These are phyloP conservation scores for Dipodomys ordii DNA, from an alignment of 2,113 vertebrate species.

Conservation along the genomic window DNA sequence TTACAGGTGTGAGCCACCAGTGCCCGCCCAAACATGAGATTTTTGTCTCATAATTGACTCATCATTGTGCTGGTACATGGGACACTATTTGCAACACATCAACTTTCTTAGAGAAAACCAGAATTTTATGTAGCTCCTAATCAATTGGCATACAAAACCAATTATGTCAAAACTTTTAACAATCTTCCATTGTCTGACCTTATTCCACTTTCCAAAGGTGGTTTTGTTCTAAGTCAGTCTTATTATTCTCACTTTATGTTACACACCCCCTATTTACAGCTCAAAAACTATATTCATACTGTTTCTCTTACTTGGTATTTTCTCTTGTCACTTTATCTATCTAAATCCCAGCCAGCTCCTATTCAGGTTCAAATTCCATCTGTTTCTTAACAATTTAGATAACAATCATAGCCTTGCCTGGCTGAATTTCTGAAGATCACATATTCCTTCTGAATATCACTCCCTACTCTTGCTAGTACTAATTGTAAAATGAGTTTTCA, in stretches of 20 bases:
- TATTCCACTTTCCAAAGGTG: not conserved
- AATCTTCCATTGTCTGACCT: not conserved
- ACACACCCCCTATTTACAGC: not conserved
- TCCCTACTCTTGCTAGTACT: not conserved
- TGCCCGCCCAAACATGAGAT: not conserved
- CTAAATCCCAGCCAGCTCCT: not conserved
- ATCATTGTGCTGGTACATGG: not conserved
- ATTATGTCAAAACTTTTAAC: not conserved
- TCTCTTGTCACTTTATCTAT: not conserved
- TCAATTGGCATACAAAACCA: not conserved
- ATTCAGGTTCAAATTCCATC: not conserved
- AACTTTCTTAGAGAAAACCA: not conserved
- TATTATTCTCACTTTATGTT: not conserved
- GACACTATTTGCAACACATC: not conserved
- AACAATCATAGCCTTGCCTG: not conserved
- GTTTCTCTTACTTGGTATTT: not conserved
- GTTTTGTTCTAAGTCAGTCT: not conserved
- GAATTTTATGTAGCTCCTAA: not conserved
- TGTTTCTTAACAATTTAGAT: not conserved
- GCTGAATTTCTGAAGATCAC: conserved; percentile 20
- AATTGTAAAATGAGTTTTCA: not conserved
- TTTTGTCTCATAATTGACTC: conserved; percentile 3
- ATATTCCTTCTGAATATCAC: not conserved
- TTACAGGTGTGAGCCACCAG: no score
- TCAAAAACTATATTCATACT: not conserved